phyloP scores from a whole-genome alignment of 2,888 invertebrate genomes.

The Nowickia ferox region DNA sequence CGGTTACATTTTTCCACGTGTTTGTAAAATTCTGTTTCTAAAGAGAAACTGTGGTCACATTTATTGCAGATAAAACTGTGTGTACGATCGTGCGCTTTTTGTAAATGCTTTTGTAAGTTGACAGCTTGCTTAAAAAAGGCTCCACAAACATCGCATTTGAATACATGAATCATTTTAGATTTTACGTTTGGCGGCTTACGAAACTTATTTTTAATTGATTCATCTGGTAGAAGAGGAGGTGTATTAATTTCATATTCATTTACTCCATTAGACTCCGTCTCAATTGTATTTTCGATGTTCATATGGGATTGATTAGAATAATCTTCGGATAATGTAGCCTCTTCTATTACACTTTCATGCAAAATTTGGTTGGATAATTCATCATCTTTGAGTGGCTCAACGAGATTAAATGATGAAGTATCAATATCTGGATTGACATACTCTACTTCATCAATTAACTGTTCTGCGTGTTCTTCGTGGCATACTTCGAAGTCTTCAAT shows the following conservation, averaged over 20 bases:
- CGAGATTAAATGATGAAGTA: background rate
- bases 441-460: background rate
- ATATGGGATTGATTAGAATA: background rate
- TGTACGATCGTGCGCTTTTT: conserved; percentile 65
- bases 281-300: too few species aligned
- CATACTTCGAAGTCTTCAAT: background rate
- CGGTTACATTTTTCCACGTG: conserved; percentile 59
- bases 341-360: background rate
- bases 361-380: background rate
- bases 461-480: background rate
- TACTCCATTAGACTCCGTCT: background rate
- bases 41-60: conserved; percentile 74
- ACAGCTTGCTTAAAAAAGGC: conserved; percentile 77
- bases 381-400: background rate
- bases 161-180: conserved; percentile 48
- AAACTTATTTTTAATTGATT: background rate
- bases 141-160: conserved; percentile 78
- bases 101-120: conserved; percentile 78
- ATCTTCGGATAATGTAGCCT: background rate
- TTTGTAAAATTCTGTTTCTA: conserved; percentile 56
- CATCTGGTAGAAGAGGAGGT: background rate
- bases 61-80: conserved; percentile 57
- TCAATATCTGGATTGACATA: background rate
- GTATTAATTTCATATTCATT: background rate
- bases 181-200: background rate